phyloP scores from a whole-genome alignment of 64 coral and sea anemone species.

The Actinia tenebrosa region DNA sequence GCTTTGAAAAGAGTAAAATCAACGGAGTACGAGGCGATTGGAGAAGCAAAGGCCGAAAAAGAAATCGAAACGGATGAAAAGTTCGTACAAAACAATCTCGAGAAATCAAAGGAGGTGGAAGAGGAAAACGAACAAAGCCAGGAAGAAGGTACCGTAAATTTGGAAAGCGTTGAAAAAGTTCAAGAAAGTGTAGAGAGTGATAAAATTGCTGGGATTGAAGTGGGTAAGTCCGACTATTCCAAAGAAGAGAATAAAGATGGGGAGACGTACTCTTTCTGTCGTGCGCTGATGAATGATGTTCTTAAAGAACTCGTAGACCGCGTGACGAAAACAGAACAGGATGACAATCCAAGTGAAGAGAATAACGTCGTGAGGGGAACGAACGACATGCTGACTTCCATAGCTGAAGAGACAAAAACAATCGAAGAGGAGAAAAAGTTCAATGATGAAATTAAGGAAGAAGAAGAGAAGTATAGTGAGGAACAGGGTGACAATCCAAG shows the following conservation, averaged over 20 bases:
- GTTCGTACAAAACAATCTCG: neutral
- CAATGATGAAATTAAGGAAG: neutral
- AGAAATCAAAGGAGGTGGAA: neutral
- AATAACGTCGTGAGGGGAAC: neutral
- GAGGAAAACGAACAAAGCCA: neutral
- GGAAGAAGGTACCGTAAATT: neutral
- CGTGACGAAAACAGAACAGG: neutral
- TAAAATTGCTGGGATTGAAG: neutral
- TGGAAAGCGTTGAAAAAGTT: neutral
- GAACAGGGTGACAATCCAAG: neutral
- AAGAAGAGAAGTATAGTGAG: neutral
- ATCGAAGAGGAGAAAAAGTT: neutral
- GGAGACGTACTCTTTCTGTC: neutral
- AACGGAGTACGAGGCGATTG: neutral
- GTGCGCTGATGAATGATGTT: slow-evolving; percentile 3
- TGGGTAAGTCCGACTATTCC: neutral
- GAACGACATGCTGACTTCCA: neutral
- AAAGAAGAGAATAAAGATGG: neutral
- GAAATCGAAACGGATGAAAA: neutral
- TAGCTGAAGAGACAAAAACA: neutral
- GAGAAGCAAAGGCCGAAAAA: neutral
- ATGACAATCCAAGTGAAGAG: neutral
- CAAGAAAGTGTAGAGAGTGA: neutral
- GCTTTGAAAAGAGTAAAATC: neutral
- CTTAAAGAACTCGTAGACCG: neutral